Percentiles rank a stretch among this genome's conserved stretches.
phyloP scores from a whole-genome alignment of 2,797 vertebrate genomes.

The Alfaro cultratus region DNA sequence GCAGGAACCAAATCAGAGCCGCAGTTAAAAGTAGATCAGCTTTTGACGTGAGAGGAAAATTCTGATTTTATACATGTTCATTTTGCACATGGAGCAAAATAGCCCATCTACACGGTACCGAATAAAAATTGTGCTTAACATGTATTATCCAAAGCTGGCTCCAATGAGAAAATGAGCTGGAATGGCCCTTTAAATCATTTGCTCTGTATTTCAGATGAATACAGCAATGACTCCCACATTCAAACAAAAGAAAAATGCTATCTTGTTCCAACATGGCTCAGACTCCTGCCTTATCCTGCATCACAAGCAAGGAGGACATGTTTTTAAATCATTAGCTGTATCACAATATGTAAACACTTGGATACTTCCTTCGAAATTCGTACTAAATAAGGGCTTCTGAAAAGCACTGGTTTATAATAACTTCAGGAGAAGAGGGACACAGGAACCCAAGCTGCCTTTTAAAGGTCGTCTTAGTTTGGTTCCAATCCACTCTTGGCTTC shows the following conservation, averaged over 20 bases:
- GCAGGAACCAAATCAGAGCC: constrained; percentile 12
- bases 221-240: not conserved
- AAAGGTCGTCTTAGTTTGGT: not conserved
- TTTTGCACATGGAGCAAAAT: not conserved
- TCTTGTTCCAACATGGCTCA: constrained; percentile 2
- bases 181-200: not conserved
- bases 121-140: not conserved
- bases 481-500: not conserved
- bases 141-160: not conserved
- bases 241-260: not conserved
- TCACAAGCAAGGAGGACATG: constrained; percentile 25
- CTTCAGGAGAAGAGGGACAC: not conserved
- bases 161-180: not conserved
- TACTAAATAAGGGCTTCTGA: constrained; percentile 28
- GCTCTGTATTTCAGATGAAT: not conserved
- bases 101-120: not conserved
- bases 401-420: constrained; percentile 11
- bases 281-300: not conserved
- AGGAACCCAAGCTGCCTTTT: not conserved
- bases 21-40: constrained; percentile 6
- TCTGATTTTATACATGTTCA: not conserved
- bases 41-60: constrained; percentile 18
- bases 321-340: constrained; percentile 39
- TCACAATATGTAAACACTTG: constrained; percentile 28
- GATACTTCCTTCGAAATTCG: constrained; percentile 4